phyloP scores from a whole-genome alignment of 2,113 vertebrate genomes.

The Thamnophis sirtalis region DNA sequence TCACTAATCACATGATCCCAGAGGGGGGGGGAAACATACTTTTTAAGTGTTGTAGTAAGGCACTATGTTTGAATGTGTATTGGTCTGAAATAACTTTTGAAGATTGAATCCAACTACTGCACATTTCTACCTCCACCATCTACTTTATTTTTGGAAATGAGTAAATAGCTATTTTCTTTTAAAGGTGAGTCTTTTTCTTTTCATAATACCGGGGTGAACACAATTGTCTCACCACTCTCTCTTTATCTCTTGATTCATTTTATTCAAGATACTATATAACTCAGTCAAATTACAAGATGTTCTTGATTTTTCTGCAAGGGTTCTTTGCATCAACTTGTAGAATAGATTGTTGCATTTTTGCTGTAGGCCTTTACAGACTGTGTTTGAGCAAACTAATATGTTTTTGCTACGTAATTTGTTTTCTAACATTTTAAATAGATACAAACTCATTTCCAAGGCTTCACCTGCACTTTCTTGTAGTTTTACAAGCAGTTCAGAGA shows the following conservation, averaged over 20 bases:
- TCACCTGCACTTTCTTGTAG: background rate
- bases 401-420: background rate
- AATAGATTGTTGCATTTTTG: background rate
- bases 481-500: background rate
- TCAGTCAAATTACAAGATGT: background rate
- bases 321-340: background rate
- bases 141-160: background rate
- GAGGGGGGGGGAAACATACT: background rate
- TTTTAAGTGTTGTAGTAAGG: background rate
- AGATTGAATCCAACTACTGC: background rate
- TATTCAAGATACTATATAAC: background rate
- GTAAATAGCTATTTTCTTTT: background rate
- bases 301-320: background rate
- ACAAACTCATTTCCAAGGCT: background rate
- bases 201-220: background rate
- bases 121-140: background rate
- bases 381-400: background rate
- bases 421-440: background rate
- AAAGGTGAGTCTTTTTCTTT: background rate
- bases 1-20: background rate
- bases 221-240: background rate
- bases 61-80: background rate
- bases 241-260: background rate
- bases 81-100: background rate
- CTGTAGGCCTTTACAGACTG: background rate